Base-by-base conservation (phyloP, 2,888 invertebrate genomes). In the Caenorhabditis afra region DNA sequence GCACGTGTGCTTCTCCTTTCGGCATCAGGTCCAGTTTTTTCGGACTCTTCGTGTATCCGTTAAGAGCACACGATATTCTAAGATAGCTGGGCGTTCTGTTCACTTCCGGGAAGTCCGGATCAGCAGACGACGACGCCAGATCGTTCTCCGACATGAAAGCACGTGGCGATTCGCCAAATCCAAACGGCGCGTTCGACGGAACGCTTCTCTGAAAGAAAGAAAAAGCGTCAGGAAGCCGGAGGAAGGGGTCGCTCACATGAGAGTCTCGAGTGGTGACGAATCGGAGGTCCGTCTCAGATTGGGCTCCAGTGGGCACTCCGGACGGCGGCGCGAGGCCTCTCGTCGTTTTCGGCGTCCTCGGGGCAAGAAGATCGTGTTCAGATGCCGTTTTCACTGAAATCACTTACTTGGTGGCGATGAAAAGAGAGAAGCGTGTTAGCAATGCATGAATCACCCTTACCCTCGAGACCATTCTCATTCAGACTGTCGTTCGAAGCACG, bases 21-120 rank as follows among this genome's bases (percentile, higher is more conserved):
- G 68, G 64, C 35, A 53, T 71, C 16, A 62, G 22, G 23, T 61
- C 29, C 62, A 1, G 50, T 52, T 45, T 73, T 67, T 18, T 73
- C 67, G 16, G 79, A 79, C 62, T 67, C 79, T 53, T 79, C 8
- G 75, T 76, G 37, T 81, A 81, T 16, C 81, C 81, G 47, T 81
- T 79, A 18, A 81, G 37, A 16, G 81, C 79, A 57, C 76, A 74
- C 14, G 81, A 81, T 12, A 81, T 73, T 59, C 76, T 66, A 50
- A 81, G 44, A 73, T 81, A 81, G 35, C 79, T 79, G 37, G 81
- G 81, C 8, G 79, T 79, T 52, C 81, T 39, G 7, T 45, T 57
- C 0, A 64, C 66, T 50, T 68, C 71, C 5, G 57, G 62, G 23
- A 75, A 61, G 14, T 80, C 75, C 37, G 61, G 11, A 20, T 12